These are phyloP conservation scores for Melieria crassipennis DNA, from an alignment of 2,888 invertebrate genomes.

Conservation along the genomic window DNA sequence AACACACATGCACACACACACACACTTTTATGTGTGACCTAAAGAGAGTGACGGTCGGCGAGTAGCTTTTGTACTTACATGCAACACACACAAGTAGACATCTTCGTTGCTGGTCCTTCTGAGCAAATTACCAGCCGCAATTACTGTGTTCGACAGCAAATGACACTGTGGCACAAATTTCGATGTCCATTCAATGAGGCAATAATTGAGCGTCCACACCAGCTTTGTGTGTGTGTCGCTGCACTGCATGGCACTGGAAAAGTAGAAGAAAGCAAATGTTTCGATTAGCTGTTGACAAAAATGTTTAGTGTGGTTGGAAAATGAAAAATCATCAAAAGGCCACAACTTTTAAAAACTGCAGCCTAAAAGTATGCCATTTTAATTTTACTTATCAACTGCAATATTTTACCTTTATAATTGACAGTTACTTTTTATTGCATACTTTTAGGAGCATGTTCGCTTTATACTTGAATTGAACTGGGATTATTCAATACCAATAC, in stretches of 20 bases:
- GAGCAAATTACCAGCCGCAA: slow-evolving; percentile 69
- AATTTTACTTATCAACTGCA: too few relatives aligned
- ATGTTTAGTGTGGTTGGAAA: not conserved
- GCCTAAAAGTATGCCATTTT: too few relatives aligned
- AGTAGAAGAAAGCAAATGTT: not conserved
- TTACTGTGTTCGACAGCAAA: slow-evolving; percentile 70
- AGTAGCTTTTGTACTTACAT: slow-evolving; percentile 62
- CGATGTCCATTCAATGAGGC: slow-evolving; percentile 77
- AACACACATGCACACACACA: not conserved
- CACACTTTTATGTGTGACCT: too few relatives aligned
- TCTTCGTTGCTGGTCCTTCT: slow-evolving; percentile 64
- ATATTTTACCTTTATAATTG: too few relatives aligned
- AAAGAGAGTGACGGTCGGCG: too few relatives aligned
- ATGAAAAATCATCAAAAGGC: too few relatives aligned
- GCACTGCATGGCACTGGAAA: slow-evolving; percentile 56
- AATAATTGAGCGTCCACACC: slow-evolving; percentile 81
- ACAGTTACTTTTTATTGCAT: too few relatives aligned
- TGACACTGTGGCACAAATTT: slow-evolving; percentile 72
- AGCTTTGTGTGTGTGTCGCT: slow-evolving; percentile 74
- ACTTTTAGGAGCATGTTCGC: too few relatives aligned
- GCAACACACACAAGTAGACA: slow-evolving; percentile 67
- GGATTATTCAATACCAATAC: too few relatives aligned
- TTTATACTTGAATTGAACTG: too few relatives aligned
- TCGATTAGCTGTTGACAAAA: not conserved
- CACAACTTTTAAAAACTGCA: too few relatives aligned